Evolutionary conservation across 2,797 vertebrate species (phyloP), one percentile per base, ranked within the genome.

Genomic region (Harpagifer antarcticus): DNA sequence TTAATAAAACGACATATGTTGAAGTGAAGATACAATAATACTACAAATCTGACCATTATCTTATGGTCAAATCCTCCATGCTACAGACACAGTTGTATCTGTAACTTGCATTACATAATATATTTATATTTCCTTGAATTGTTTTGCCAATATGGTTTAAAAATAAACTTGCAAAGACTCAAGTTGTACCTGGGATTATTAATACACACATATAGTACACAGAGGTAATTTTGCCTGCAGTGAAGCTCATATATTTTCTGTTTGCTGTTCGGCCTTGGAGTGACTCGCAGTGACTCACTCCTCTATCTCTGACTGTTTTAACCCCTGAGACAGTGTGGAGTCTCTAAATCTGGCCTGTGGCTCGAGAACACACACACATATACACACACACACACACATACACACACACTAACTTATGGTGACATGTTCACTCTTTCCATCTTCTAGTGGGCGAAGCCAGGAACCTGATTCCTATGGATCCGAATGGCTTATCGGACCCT

Each of bases 401-500:
- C 27, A 27, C 23, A 27, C 3, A 42, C 23, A 47, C 31, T 23
- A 9, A 15, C 20, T 54, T 0, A 50, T 0, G 15, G 0, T 42
- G 1, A 49, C 17, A 68, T 42, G 27, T 3, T 65, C 11, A 53
- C 40, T 53, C 40, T 74, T 90, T 91, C 4, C 73, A 62, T 75
- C 20, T 85, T 82, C 27, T 86, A 99, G 98, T 99, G 78, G 94
- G 97, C 65, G 98, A 99, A 72, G 98, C 97, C 61, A 97, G 96
- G 84, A 99, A 99, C 87, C 93, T 99, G 67, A 99, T 99, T 90
- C 98, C 98, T 17, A 99, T 99, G 98, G 98, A 99, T 90, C 98
- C 98, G 17, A 99, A 99, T 16, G 98, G 98, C 57, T 95, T 97
- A 76, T 99, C 98, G 43, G 98, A 99, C 83, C 98, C 98, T 0